Evolutionary conservation across 2,797 vertebrate species (phyloP).

Genomic region (Rhabdomys pumilio): DNA sequence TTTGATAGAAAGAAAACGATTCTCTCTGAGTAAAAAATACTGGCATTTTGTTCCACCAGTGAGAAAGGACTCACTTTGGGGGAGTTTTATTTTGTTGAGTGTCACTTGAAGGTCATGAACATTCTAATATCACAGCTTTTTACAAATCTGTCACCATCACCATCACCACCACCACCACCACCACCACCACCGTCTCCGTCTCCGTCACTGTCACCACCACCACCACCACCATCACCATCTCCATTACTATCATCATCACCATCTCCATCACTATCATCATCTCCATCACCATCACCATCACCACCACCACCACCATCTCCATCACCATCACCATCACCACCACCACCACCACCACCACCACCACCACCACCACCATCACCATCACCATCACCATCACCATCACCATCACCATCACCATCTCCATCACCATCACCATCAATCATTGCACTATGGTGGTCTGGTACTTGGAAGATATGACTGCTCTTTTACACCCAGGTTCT

Average conservation of each 20-base stretch:
- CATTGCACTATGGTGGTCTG: neutral
- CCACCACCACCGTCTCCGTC: too few relatives aligned
- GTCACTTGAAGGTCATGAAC: neutral
- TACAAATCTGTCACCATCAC: neutral
- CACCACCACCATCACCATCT: too few relatives aligned
- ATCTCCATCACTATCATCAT: neutral
- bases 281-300: too few relatives aligned
- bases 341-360: too few relatives aligned
- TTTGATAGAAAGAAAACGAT: slow-evolving; percentile 41
- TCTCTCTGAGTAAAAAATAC: slow-evolving; percentile 28
- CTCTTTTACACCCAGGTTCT: neutral
- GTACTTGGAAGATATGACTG: neutral
- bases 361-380: too few relatives aligned
- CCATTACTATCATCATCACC: neutral
- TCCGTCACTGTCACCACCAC: too few relatives aligned
- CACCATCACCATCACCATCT: neutral
- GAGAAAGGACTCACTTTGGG: slow-evolving; percentile 17
- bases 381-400: too few relatives aligned
- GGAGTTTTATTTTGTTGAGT: neutral
- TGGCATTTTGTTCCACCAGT: neutral
- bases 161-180: too few relatives aligned
- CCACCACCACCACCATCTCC: neutral
- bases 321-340: neutral
- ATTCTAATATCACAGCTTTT: slow-evolving; percentile 34
- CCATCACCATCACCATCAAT: neutral